A percentile compares a stretch with the other conserved stretches of the same genome.
Evolutionary conservation across 2,113 vertebrate genomes (phyloP).

Genomic region (Seriola dumerili): DNA sequence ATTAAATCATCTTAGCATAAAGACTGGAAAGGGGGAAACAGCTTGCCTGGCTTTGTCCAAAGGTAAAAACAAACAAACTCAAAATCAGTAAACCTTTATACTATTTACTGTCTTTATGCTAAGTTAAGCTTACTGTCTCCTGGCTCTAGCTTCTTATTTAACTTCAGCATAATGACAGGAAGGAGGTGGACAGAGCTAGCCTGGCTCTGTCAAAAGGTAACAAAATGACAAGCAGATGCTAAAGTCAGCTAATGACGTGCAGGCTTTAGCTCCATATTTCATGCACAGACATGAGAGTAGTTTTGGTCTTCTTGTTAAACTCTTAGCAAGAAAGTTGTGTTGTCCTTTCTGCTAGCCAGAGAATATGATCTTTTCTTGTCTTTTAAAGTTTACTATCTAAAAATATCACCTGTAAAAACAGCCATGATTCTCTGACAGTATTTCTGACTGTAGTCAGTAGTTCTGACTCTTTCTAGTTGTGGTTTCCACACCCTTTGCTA

Average conservation of each 20-base stretch:
- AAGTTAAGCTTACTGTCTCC: too few species aligned
- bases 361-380: background rate
- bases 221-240: too few species aligned
- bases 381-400: constrained; percentile 38
- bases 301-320: background rate
- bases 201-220: background rate
- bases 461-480: constrained; percentile 32
- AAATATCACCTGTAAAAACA: constrained; percentile 36
- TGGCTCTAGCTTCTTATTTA: background rate
- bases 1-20: too few species aligned
- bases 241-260: too few species aligned
- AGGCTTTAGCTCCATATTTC: too few species aligned
- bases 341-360: background rate
- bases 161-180: background rate
- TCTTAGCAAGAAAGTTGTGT: background rate
- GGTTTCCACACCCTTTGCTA: constrained; percentile 52
- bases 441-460: constrained; percentile 18
- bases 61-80: too few species aligned
- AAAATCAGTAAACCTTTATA: too few species aligned
- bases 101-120: too few species aligned
- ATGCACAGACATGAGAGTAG: background rate
- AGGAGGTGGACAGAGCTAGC: background rate
- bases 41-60: too few species aligned
- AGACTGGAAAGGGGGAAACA: too few species aligned
- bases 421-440: constrained; percentile 5